Conservation (phyloP, 2,113 vertebrate species). For the Myxocyprinus asiaticus region DNA sequence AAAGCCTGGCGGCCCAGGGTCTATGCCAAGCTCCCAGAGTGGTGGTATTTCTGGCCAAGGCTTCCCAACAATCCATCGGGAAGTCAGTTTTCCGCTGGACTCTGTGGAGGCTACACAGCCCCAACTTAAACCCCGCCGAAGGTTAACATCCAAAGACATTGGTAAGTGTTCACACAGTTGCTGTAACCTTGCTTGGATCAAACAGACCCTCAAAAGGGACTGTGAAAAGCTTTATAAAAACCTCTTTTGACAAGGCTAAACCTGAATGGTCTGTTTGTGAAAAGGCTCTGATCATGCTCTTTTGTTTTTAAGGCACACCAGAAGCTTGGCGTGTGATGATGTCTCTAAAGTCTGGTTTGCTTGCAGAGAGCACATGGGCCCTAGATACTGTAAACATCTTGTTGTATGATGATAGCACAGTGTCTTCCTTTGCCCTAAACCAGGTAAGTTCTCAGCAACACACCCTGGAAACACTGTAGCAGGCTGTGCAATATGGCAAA, state of each 20-base stretch:
- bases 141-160: constrained; percentile 96
- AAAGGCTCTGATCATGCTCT: neutral
- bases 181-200: neutral
- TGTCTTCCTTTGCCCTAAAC: constrained; percentile 93
- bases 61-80: constrained; percentile 80
- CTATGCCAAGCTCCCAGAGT: constrained; percentile 84
- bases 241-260: too few species aligned
- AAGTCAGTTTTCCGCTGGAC: constrained; percentile 91
- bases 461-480: too few species aligned
- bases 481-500: too few species aligned
- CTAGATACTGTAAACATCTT: constrained; percentile 98
- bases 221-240: neutral
- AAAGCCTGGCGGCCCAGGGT: constrained; percentile 82
- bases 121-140: constrained; percentile 87
- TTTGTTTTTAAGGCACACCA: constrained; percentile 83
- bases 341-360: constrained; percentile 96
- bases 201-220: neutral
- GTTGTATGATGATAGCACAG: constrained; percentile 95
- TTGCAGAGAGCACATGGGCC: constrained; percentile 98
- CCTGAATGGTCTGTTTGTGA: neutral
- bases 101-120: constrained; percentile 92
- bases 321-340: constrained; percentile 99
- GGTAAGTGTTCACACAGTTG: constrained; percentile 74
- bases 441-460: constrained; percentile 77
- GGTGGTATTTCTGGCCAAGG: constrained; percentile 64